These are phyloP conservation scores for Choristoneura rosaceana DNA, from an alignment of 2,888 invertebrate genomes.

Conservation along the genomic window DNA sequence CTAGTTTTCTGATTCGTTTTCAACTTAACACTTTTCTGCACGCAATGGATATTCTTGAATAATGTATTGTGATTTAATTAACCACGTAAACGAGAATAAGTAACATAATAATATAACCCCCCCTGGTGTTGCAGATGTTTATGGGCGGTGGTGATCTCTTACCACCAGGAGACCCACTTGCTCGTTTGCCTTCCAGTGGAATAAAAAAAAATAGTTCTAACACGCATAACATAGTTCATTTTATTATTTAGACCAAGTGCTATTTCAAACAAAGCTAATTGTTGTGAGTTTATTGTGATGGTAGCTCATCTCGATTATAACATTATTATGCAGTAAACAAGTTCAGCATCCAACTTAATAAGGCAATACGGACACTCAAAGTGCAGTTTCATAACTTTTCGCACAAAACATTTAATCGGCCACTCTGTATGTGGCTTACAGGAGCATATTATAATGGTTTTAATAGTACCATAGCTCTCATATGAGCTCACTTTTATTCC, in stretches of 20 bases:
- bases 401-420: constrained; percentile 15
- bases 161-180: no score
- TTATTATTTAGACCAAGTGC: background rate
- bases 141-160: no score
- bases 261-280: constrained; percentile 7
- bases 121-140: no score
- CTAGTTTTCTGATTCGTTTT: no score
- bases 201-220: constrained; percentile 2
- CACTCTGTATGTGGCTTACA: background rate
- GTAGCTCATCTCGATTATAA: background rate
- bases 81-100: background rate
- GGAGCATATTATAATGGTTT: background rate
- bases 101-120: no score
- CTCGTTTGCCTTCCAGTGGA: no score
- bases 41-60: background rate
- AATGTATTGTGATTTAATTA: background rate
- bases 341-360: background rate
- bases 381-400: constrained; percentile 8
- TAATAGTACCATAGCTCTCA: no score
- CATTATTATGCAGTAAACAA: constrained; percentile 17
- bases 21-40: no score
- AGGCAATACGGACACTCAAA: background rate
- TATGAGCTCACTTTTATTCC: background rate
- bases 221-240: background rate
- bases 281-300: background rate